phyloP scores from a whole-genome alignment of 2,113 vertebrate genomes.

The Clarias macrocephalus region DNA sequence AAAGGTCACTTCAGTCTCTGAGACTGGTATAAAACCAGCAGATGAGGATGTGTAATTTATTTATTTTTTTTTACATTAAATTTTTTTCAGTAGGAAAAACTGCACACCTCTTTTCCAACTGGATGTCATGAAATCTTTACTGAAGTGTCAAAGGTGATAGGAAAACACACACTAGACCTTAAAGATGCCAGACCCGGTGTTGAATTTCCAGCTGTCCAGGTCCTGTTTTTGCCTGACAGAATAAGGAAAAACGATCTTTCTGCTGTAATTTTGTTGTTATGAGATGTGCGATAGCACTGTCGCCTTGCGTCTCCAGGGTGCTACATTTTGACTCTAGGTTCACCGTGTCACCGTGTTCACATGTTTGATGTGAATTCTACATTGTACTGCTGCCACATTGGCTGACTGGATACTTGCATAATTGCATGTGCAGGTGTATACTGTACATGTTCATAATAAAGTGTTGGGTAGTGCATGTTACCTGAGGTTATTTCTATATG shows the following conservation, averaged over 20 bases:
- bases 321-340: not conserved
- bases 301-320: too few species aligned
- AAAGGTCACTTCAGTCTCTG: not conserved
- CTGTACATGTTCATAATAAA: not conserved
- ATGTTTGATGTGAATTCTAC: not conserved
- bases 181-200: not conserved
- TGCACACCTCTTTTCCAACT: not conserved
- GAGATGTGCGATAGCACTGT: too few species aligned
- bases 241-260: not conserved
- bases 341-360: not conserved
- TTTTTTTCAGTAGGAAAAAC: not conserved
- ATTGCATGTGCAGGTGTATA: not conserved
- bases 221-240: not conserved
- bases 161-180: not conserved
- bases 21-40: not conserved
- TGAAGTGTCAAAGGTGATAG: not conserved
- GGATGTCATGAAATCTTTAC: not conserved
- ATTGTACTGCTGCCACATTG: not conserved
- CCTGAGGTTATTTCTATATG: not conserved
- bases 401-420: not conserved
- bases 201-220: not conserved
- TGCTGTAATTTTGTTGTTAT: not conserved
- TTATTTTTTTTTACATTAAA: not conserved
- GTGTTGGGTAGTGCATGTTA: not conserved
- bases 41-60: not conserved